A percentile compares a stretch with the other conserved stretches of the same genome.
These are phyloP conservation scores for Aelia acuminata DNA, from an alignment of 2,888 invertebrate genomes.

Conservation along the genomic window DNA sequence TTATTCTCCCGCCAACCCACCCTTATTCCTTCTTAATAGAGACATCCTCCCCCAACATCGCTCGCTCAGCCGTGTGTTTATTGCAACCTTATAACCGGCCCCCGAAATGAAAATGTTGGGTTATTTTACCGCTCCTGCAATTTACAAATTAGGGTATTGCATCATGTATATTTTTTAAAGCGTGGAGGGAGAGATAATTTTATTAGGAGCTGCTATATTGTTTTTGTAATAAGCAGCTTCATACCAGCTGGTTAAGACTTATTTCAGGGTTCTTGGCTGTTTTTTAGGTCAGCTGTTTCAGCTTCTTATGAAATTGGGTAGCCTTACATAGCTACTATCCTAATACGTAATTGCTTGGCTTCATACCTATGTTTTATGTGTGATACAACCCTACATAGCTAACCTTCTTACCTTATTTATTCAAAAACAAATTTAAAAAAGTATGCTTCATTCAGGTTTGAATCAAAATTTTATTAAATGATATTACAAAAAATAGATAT, in stretches of 20 bases:
- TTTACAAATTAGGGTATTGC: slow-evolving; percentile 32
- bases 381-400: too few relatives aligned
- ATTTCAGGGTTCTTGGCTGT: not conserved
- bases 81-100: slow-evolving; percentile 45
- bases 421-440: too few relatives aligned
- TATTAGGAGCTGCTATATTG: not conserved
- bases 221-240: not conserved
- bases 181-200: not conserved
- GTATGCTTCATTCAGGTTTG: too few relatives aligned
- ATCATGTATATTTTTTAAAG: slow-evolving; percentile 19
- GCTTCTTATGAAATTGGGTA: not conserved
- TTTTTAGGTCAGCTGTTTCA: not conserved
- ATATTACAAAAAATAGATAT: too few relatives aligned
- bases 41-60: slow-evolving; percentile 29
- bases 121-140: slow-evolving; percentile 35
- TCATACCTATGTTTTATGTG: too few relatives aligned
- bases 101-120: slow-evolving; percentile 26
- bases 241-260: not conserved
- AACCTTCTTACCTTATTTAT: too few relatives aligned
- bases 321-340: not conserved
- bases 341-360: too few relatives aligned
- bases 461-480: too few relatives aligned
- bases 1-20: slow-evolving; percentile 44
- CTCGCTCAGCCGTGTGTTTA: slow-evolving; percentile 23
- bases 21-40: slow-evolving; percentile 45